These are phyloP conservation scores for Ptilonorhynchus violaceus DNA, from an alignment of 2,113 vertebrate species.

Conservation along the genomic window DNA sequence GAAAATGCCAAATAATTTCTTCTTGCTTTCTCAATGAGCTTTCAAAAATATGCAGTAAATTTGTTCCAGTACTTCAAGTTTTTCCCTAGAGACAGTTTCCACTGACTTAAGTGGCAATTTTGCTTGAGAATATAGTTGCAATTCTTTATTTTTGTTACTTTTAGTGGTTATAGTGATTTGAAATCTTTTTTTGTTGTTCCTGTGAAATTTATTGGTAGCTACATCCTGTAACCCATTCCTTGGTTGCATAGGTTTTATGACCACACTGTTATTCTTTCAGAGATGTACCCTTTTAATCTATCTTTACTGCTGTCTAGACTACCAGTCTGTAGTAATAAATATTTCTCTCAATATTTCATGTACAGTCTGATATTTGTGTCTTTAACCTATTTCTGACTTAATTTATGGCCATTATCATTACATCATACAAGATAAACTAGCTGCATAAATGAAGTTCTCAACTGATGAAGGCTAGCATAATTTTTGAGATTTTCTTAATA, in stretches of 20 bases:
- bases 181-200: not conserved
- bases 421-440: not conserved
- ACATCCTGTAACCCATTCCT: not conserved
- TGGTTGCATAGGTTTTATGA: not conserved
- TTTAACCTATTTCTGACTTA: not conserved
- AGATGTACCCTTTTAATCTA: not conserved
- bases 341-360: not conserved
- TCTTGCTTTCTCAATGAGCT: not conserved
- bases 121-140: not conserved
- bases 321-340: not conserved
- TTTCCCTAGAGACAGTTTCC: not conserved
- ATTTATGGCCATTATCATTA: not conserved
- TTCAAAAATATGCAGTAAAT: not conserved
- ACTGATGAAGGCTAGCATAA: not conserved
- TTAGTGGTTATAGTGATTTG: not conserved
- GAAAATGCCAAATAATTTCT: not conserved
- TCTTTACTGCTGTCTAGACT: not conserved
- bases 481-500: not conserved
- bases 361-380: not conserved
- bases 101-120: not conserved
- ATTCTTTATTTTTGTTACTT: not conserved
- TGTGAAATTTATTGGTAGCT: not conserved
- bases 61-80: not conserved
- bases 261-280: not conserved
- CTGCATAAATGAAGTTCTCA: not conserved